Evolutionary conservation across 2,797 vertebrate genomes (phyloP), one percentile per base, ranked within the genome.

Genomic region (Anguilla anguilla): DNA sequence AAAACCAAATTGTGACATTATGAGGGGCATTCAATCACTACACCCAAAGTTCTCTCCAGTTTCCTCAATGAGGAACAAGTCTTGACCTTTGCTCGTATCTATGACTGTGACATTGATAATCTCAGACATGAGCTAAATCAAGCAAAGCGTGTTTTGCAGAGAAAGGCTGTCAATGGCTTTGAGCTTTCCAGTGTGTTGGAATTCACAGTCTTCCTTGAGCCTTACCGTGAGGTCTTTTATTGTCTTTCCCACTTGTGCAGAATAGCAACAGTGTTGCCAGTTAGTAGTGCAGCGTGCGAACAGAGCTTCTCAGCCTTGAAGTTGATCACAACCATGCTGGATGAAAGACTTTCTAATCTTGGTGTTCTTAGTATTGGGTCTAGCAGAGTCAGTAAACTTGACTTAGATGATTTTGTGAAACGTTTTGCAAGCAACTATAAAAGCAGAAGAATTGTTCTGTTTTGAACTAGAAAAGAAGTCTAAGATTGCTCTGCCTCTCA

Each of bases 211-310:
- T 87, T 87, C 51, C 25, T 89, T 83, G 85, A 89, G 57, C 84
- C 88, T 84, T 86, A 46, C 85, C 84, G 77, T 43, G 46, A 88
- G 31, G 59, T 86, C 77, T 86, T 86, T 31, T 28, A 55, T 84
- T 59, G 87, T 49, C 88, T 87, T 69, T 89, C 87, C 46, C 61
- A 51, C 17, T 89, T 89, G 81, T 89, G 85, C 46, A 35, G 85
- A 22, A 89, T 87, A 69, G 77, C 88, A 84, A 51, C 84, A 67
- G 61, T 64, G 28, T 59, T 84, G 67, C 79, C 81, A 19, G 88
- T 87, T 51, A 87, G 59, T 53, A 89, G 85, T 84, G 85, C 85
- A 46, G 43, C 53, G 72, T 88, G 88, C 72, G 88, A 89, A 61
- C 59, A 1, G 51, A 86, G 85, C 25, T 87, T 87, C 86, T 89